These are phyloP conservation scores for Maniola hyperantus DNA, from an alignment of 2,888 invertebrate species.

Conservation along the genomic window DNA sequence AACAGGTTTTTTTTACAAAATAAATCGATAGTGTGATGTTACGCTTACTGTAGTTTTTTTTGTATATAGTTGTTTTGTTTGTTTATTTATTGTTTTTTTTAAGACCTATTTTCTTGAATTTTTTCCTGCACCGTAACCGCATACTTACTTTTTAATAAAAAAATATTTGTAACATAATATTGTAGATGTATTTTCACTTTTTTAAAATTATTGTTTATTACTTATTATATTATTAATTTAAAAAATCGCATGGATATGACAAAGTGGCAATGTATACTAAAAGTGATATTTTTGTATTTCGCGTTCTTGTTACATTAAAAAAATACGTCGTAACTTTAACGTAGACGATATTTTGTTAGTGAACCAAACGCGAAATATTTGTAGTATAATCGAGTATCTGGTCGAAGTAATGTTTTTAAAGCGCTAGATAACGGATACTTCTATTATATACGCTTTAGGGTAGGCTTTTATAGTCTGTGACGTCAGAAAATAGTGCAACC, in stretches of 20 bases:
- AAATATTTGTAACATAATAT: slow-evolving; percentile 35
- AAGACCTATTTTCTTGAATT: slow-evolving; percentile 18
- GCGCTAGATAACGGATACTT: slow-evolving; percentile 65
- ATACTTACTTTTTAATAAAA: slow-evolving; percentile 21
- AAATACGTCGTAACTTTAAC: slow-evolving; percentile 40
- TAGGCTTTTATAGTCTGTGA: slow-evolving; percentile 60
- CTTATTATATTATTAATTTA: slow-evolving; percentile 38
- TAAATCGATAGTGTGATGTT: not conserved
- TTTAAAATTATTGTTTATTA: slow-evolving; percentile 34
- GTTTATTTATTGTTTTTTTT: slow-evolving; percentile 41
- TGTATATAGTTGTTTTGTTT: slow-evolving; percentile 61
- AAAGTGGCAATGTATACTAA: slow-evolving; percentile 47
- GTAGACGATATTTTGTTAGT: slow-evolving; percentile 26
- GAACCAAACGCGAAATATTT: slow-evolving; percentile 43
- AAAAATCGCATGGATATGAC: slow-evolving; percentile 52
- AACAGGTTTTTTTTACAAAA: not conserved
- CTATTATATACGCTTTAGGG: slow-evolving; percentile 72
- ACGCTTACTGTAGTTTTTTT: slow-evolving; percentile 37
- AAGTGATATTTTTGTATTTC: slow-evolving; percentile 70
- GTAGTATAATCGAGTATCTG: slow-evolving; percentile 58
- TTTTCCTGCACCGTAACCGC: slow-evolving; percentile 19
- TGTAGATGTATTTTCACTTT: slow-evolving; percentile 43
- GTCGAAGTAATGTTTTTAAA: slow-evolving; percentile 65
- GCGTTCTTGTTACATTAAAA: slow-evolving; percentile 44
- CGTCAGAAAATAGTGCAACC: slow-evolving; percentile 46